phyloP scores from a whole-genome alignment of 2,888 invertebrate species.

The Eudemis profundana region DNA sequence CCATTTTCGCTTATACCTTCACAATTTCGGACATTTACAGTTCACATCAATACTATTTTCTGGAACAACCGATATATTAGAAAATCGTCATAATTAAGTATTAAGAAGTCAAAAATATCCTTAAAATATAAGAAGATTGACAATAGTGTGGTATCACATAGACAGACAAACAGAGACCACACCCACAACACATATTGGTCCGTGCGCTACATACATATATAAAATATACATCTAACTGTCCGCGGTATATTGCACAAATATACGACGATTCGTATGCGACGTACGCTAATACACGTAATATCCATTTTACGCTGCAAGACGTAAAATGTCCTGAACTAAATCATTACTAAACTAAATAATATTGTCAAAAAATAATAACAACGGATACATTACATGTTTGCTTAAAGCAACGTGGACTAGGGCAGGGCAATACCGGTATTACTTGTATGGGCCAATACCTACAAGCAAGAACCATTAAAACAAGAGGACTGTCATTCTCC shows the following conservation, averaged over 20 bases:
- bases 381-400: too few relatives aligned
- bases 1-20: neutral
- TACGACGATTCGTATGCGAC: slow-evolving; percentile 16
- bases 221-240: slow-evolving; percentile 68
- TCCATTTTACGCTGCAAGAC: too few relatives aligned
- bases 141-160: slow-evolving; percentile 30
- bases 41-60: slow-evolving; percentile 18
- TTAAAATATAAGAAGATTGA: slow-evolving; percentile 27
- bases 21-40: slow-evolving; percentile 3
- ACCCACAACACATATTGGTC: slow-evolving; percentile 74
- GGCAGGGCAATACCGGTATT: too few relatives aligned
- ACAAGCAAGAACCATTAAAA: too few relatives aligned
- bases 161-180: slow-evolving; percentile 27
- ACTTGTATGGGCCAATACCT: too few relatives aligned
- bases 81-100: slow-evolving; percentile 31
- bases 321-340: too few relatives aligned
- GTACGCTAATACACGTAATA: too few relatives aligned
- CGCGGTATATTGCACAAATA: slow-evolving; percentile 44
- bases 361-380: too few relatives aligned
- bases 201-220: slow-evolving; percentile 68
- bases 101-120: slow-evolving; percentile 33
- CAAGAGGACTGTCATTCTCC: too few relatives aligned
- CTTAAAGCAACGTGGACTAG: too few relatives aligned
- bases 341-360: neutral
- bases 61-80: slow-evolving; percentile 5